Evolutionary conservation across 1,140 invertebrate genomes (phyloP).

Genomic region (Drosophila subpulchrella): DNA sequence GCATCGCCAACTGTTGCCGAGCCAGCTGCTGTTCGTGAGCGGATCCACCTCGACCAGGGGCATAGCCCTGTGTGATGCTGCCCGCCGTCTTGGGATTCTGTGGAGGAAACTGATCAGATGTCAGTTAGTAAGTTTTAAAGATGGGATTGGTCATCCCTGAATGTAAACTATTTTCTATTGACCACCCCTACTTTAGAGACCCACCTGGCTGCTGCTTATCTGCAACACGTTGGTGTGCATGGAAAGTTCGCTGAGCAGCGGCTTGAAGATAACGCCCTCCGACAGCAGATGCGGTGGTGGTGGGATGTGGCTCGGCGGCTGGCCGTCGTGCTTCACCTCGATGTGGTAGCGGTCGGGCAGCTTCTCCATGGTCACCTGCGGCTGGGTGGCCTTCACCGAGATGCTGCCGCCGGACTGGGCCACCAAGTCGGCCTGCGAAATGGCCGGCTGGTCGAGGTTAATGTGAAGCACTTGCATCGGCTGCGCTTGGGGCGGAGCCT

Average conservation of each 20-base stretch:
- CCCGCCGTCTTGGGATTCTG: constrained; percentile 75
- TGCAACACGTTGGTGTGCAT: constrained; percentile 80
- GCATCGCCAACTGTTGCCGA: constrained; percentile 70
- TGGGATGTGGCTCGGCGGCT: constrained; percentile 50
- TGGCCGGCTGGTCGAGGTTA: constrained; percentile 78
- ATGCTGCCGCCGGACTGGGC: constrained; percentile 55
- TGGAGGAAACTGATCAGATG: constrained; percentile 1
- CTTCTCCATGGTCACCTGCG: constrained; percentile 82
- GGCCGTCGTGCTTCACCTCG: constrained; percentile 74
- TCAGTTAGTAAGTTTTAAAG: not conserved
- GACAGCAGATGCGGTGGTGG: constrained; percentile 60
- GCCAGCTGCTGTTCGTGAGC: constrained; percentile 71
- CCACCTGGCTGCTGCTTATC: constrained; percentile 74
- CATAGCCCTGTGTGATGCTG: constrained; percentile 82
- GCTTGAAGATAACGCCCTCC: constrained; percentile 74
- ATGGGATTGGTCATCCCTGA: not conserved
- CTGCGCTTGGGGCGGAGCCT: constrained; percentile 41
- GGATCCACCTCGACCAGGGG: constrained; percentile 53
- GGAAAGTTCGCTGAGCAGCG: constrained; percentile 67
- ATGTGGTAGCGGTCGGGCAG: constrained; percentile 78
- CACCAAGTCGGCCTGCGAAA: constrained; percentile 68
- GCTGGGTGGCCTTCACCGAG: constrained; percentile 67
- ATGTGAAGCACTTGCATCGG: constrained; percentile 80
- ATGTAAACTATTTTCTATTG: not conserved
- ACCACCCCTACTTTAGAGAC: not conserved